Conservation (phyloP, 2,797 vertebrate genomes). For the Glossophaga mutica region DNA sequence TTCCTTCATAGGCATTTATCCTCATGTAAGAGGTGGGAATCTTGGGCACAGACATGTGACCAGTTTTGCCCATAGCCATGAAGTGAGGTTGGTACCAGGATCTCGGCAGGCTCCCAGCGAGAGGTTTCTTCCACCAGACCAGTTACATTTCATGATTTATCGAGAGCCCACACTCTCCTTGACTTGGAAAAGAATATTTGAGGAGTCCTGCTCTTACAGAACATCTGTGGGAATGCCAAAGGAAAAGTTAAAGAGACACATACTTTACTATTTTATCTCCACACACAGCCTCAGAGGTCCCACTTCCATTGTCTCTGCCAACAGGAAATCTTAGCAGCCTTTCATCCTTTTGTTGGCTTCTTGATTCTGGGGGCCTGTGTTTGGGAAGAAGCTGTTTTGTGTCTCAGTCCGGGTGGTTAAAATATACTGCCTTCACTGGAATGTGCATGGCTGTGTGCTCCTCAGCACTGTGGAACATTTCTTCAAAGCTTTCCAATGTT, state of each 20-base stretch:
- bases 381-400: neutral
- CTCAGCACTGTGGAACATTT: neutral
- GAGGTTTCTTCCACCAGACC: neutral
- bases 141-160: neutral
- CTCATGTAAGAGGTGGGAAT: neutral
- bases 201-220: neutral
- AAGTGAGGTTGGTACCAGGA: neutral
- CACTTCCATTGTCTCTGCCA: neutral
- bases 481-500: slow-evolving; percentile 39
- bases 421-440: neutral
- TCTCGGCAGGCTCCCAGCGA: neutral
- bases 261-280: neutral
- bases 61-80: neutral
- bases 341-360: neutral
- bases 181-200: neutral
- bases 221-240: neutral
- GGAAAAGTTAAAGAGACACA: neutral
- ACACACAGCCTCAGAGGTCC: neutral
- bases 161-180: neutral
- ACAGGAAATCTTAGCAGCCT: neutral
- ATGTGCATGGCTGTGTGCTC: neutral
- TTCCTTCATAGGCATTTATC: neutral
- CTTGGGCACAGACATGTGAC: neutral
- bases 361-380: neutral
- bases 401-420: neutral